Evolutionary conservation across 2,113 vertebrate species (phyloP), one percentile per base, ranked within the genome.

Genomic region (Pygathrix nemaeus): DNA sequence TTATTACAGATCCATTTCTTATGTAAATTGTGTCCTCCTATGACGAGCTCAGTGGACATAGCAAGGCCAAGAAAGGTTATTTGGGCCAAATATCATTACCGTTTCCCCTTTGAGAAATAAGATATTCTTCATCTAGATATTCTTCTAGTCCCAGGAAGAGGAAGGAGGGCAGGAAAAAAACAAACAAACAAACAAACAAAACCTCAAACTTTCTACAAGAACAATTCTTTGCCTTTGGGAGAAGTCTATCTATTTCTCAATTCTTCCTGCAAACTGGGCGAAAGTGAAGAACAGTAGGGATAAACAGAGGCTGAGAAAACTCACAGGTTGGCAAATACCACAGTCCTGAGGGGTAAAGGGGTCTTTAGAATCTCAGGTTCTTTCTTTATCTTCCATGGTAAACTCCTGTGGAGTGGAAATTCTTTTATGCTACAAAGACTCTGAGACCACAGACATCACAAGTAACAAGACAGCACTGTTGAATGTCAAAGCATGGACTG

Each of bases 1-100:
- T 99, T 98, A 99, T 98, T 98, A 97, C 95, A 97, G 98, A 98
- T 98, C 96, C 87, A 98, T 99, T 98, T 99, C 98, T 98, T 99
- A 98, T 98, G 98, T 98, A 99, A 98, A 99, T 99, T 96, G 98
- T 97, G 97, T 93, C 97, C 94, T 98, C 98, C 98, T 99, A 98
- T 97, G 98, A 98, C 98, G 98, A 97, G 83, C 90, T 91, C 88
- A 98, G 98, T 98, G 94, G 93, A 98, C 98, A 90, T n/a, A 48
- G 45, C 79, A 73, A 90, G 94, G 97, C 90, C 96, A 97, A n/a
- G 30, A 93, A 95, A 97, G 97, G 98, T 98, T 98, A 98, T 94
- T 95, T 95, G 68, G 43, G 57, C 72, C 97, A 98, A 98, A 97
- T 94, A 98, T 88, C 78, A 97, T 86, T 97, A 90, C n/a, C 25